Evolutionary conservation across 2,888 invertebrate species (phyloP), one percentile per base, ranked within the genome.

Genomic region (Pediacus dermestoides): DNA sequence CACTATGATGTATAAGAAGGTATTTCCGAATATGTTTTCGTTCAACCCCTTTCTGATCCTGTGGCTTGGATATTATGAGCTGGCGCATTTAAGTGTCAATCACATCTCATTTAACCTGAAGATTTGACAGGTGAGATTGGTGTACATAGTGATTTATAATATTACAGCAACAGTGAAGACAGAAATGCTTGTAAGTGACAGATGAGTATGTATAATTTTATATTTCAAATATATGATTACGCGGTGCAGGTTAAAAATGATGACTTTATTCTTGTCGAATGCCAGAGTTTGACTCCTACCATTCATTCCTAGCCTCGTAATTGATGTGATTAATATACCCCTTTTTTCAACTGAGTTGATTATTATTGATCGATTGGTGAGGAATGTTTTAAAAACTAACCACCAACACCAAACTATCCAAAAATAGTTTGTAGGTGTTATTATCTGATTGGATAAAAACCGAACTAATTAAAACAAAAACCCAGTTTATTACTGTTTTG

Each of bases 71-170:
- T 6, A 18, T 18, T 28, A 28, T 28, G 28, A 57, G 55, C 57
- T 49, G 57, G 57, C 56, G 58, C 53, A 63, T 66, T 66, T 64
- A 63, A 47, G 57, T 61, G 68, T 69, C 68, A 69, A 69, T 69
- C 68, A 69, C 53, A 56, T 55, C 64, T 69, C 67, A 66, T 68
- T 69, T 69, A 64, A 61, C 56, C 52, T 48, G 21, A 18, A 58
- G 63, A 63, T 65, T 66, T 66, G 68, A 68, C 67, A 62, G 61
- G 51, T 48, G 48, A 59, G 63, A 67, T 66, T 64, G 63, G 63
- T 60, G 59, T 57, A 58, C 57, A 53, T 58, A 57, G 64, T 68
- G 64, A 67, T 67, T 68, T 67, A 68, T 66, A 64, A 60, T 50
- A 50, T 55, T 34, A 32, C 50, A 44, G 56, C 52, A 50, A 55